Percentiles rank a stretch among this genome's conserved stretches.
phyloP scores from a whole-genome alignment of 2,888 invertebrate genomes.

The Pterostichus niger region DNA sequence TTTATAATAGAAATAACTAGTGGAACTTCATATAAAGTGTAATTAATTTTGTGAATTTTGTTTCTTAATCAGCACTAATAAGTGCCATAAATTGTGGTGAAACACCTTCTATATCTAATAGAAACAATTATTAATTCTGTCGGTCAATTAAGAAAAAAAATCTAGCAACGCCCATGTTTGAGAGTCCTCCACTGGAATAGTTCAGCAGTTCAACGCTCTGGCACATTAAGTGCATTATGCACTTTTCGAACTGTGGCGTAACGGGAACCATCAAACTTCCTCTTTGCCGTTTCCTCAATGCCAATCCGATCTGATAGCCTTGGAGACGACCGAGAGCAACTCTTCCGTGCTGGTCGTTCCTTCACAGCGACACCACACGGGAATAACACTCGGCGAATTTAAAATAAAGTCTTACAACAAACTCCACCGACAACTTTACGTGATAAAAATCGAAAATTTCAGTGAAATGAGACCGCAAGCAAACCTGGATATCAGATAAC shows the following conservation, averaged over 20 bases:
- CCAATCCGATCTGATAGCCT: conserved; percentile 23
- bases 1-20: no score
- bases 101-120: no score
- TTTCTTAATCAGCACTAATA: no score
- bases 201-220: background rate
- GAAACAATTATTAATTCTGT: no score
- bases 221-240: conserved; percentile 21
- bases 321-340: background rate
- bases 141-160: no score
- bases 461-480: background rate
- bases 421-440: conserved; percentile 24
- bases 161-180: no score
- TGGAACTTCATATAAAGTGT: no score
- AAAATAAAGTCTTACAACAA: conserved; percentile 30
- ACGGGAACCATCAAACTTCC: conserved; percentile 4
- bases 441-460: conserved; percentile 18
- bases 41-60: no score
- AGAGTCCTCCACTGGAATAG: no score
- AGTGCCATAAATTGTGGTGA: no score
- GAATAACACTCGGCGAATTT: conserved; percentile 8
- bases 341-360: background rate
- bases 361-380: background rate
- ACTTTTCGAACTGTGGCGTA: conserved; percentile 1
- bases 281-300: conserved; percentile 3
- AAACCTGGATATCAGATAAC: background rate